Percentiles rank a stretch among this genome's conserved stretches.
Evolutionary conservation across 2,888 invertebrate genomes (phyloP).

Genomic region (Amiota communis): DNA sequence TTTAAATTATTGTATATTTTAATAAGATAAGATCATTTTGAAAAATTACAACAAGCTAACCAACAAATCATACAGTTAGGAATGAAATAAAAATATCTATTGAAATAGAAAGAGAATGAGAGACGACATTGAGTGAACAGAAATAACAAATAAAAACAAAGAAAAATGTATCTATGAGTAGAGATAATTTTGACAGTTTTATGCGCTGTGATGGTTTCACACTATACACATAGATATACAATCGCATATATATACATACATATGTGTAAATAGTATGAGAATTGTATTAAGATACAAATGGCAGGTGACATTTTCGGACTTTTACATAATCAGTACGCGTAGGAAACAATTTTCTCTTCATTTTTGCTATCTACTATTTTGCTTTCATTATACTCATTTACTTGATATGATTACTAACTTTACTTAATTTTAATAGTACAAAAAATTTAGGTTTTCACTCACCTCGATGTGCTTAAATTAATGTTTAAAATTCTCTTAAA

Average conservation of each 20-base stretch:
- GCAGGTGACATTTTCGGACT: slow-evolving; percentile 60
- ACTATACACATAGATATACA: background rate
- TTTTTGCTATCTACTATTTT: too few species aligned
- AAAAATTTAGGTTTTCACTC: background rate
- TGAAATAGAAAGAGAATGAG: slow-evolving; percentile 29
- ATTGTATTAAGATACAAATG: background rate
- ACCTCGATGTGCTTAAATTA: background rate
- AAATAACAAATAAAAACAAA: too few species aligned
- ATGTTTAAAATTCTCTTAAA: slow-evolving; percentile 2
- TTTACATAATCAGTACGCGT: slow-evolving; percentile 60
- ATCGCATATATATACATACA: too few species aligned
- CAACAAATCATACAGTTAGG: slow-evolving; percentile 33
- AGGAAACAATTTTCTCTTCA: background rate
- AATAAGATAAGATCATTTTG: slow-evolving; percentile 4
- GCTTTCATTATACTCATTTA: background rate
- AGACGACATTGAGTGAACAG: slow-evolving; percentile 32
- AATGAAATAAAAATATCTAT: slow-evolving; percentile 41
- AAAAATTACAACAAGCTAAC: slow-evolving; percentile 32
- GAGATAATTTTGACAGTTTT: slow-evolving; percentile 56
- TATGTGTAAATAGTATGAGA: too few species aligned
- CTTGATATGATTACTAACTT: too few species aligned
- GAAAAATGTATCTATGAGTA: slow-evolving; percentile 45
- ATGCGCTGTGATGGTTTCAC: slow-evolving; percentile 16
- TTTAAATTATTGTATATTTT: slow-evolving; percentile 17
- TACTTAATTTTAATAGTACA: too few species aligned